Evolutionary conservation across 2,113 vertebrate genomes (phyloP).

Genomic region (Papio anubis): DNA sequence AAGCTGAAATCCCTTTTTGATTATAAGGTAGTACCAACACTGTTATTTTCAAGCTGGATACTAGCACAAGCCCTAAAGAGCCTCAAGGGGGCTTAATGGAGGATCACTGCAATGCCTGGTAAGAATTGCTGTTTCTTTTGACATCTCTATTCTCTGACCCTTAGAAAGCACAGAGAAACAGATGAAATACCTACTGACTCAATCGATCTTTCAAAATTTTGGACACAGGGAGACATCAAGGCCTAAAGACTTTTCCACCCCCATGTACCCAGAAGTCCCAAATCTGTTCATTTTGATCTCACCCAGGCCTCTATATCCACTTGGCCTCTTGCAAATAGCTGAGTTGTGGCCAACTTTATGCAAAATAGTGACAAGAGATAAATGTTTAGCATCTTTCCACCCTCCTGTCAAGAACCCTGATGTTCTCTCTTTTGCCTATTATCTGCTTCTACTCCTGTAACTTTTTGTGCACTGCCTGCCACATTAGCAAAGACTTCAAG

Average conservation of each 20-base stretch:
- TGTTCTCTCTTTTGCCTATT: not conserved
- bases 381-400: not conserved
- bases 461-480: not conserved
- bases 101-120: not conserved
- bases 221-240: not conserved
- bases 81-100: not conserved
- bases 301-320: not conserved
- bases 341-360: not conserved
- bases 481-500: not conserved
- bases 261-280: not conserved
- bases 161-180: not conserved
- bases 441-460: not conserved
- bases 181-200: not conserved
- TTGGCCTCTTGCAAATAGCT: not conserved
- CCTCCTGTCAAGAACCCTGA: not conserved
- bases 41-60: not conserved
- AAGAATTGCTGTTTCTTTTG: not conserved
- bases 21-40: not conserved
- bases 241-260: not conserved
- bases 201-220: not conserved
- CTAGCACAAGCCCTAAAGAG: not conserved
- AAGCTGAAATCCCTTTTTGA: not conserved
- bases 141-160: not conserved
- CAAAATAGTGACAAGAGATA: not conserved
- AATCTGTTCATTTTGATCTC: not conserved